phyloP scores from a whole-genome alignment of 2,113 vertebrate species.

The Thunnus maccoyii region DNA sequence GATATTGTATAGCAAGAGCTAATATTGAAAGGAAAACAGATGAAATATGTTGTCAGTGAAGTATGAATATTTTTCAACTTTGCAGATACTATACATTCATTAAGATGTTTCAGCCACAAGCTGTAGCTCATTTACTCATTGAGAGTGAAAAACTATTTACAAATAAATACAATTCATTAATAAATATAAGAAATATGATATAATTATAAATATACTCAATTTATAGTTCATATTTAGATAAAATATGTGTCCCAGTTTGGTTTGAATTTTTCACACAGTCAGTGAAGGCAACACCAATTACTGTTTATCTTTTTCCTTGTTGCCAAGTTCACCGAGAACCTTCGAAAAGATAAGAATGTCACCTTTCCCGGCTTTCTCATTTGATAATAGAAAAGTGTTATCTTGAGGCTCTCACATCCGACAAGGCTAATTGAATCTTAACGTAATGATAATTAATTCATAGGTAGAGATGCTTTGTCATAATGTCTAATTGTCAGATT shows the following conservation, averaged over 20 bases:
- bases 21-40: too few relatives aligned
- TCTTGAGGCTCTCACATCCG: slow-evolving; percentile 37
- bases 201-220: too few relatives aligned
- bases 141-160: too few relatives aligned
- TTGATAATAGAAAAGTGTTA: slow-evolving; percentile 50
- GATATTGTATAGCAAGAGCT: too few relatives aligned
- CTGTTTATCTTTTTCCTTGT: background rate
- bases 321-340: background rate
- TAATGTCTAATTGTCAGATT: slow-evolving; percentile 73
- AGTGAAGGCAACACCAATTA: background rate
- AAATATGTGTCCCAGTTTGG: background rate
- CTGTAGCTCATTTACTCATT: too few relatives aligned
- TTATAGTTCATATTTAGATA: too few relatives aligned
- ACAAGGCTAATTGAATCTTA: slow-evolving; percentile 77
- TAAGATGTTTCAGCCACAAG: too few relatives aligned
- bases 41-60: too few relatives aligned
- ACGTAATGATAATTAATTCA: slow-evolving; percentile 72
- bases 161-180: too few relatives aligned
- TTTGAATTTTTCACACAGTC: background rate
- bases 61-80: too few relatives aligned
- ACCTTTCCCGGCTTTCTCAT: slow-evolving; percentile 37
- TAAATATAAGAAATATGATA: too few relatives aligned
- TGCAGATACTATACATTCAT: too few relatives aligned
- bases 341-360: slow-evolving; percentile 48
- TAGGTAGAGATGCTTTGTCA: slow-evolving; percentile 64